Evolutionary conservation across 2,113 vertebrate species (phyloP), one percentile per base, ranked within the genome.

Genomic region (Ancistrus triradiatus): DNA sequence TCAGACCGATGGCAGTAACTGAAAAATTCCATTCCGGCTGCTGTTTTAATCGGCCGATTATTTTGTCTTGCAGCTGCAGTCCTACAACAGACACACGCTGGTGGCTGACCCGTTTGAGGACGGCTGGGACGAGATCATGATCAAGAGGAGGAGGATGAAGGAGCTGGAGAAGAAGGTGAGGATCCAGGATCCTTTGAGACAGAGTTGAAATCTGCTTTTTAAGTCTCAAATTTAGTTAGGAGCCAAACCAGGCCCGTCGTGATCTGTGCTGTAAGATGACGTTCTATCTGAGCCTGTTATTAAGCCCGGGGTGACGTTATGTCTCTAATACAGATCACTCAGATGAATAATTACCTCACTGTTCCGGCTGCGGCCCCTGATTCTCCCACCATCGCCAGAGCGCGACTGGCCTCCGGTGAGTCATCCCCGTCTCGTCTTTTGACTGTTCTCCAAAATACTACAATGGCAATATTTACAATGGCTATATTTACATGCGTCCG

Each of bases 1-100:
- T n/a, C n/a, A n/a, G n/a, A n/a, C n/a, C n/a, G n/a, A n/a, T n/a
- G n/a, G n/a, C n/a, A n/a, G n/a, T n/a, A n/a, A n/a, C n/a, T n/a
- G n/a, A n/a, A n/a, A n/a, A n/a, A n/a, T n/a, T n/a, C n/a, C n/a
- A n/a, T n/a, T n/a, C n/a, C n/a, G n/a, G n/a, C n/a, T n/a, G 19
- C 31, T 42, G 18, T 18, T 33, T 17, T 44, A 9, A 44, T 40
- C 3, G 21, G 3, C 10, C 15, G 28, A 21, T 5, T 18, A 14
- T 24, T 17, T 10, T 72, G 42, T 61, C 69, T 38, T 59, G 5
- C 80, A 98, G 96, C 75, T 98, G 71, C 90, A 91, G 27, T 98
- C 95, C 40, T 99, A 99, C 81, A 99, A 98, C 84, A 86, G 95
- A 61, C 95, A 99, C 79, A 96, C 95, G 0, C 88, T 99, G 69